These are phyloP conservation scores for Limenitis camilla DNA, from an alignment of 2,888 invertebrate genomes.

Conservation along the genomic window DNA sequence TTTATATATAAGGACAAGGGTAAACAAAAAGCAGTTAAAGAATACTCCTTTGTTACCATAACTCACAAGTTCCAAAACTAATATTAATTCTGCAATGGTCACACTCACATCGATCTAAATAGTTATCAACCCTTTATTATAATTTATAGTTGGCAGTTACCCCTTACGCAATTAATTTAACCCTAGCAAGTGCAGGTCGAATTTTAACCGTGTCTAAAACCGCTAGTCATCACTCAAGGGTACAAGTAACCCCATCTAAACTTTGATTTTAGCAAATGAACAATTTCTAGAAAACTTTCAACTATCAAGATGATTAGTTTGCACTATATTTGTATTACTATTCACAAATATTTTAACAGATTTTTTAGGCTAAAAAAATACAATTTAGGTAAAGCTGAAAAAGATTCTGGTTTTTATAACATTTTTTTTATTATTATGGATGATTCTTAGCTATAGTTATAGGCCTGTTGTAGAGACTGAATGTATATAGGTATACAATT, in stretches of 20 bases:
- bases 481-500: too few species aligned
- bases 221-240: slow-evolving; percentile 35
- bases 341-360: too few species aligned
- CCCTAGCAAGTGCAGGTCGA: slow-evolving; percentile 38
- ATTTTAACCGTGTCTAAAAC: slow-evolving; percentile 31
- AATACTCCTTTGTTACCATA: background rate
- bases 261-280: slow-evolving; percentile 24
- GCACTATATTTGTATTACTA: slow-evolving; percentile 1
- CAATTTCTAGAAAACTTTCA: slow-evolving; percentile 13
- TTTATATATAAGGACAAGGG: too few species aligned
- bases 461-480: too few species aligned
- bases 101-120: slow-evolving; percentile 22
- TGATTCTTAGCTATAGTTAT: too few species aligned
- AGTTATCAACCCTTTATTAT: slow-evolving; percentile 28
- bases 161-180: slow-evolving; percentile 39
- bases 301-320: slow-evolving; percentile 7
- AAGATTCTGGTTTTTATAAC: too few species aligned
- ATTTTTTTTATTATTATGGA: too few species aligned
- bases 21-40: too few species aligned
- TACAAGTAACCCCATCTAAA: slow-evolving; percentile 23
- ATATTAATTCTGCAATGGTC: slow-evolving; percentile 7
- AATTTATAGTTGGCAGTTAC: slow-evolving; percentile 33
- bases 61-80: background rate
- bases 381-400: too few species aligned
- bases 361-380: too few species aligned